phyloP scores from a whole-genome alignment of 2,113 vertebrate genomes.

The Ploceus nigricollis region DNA sequence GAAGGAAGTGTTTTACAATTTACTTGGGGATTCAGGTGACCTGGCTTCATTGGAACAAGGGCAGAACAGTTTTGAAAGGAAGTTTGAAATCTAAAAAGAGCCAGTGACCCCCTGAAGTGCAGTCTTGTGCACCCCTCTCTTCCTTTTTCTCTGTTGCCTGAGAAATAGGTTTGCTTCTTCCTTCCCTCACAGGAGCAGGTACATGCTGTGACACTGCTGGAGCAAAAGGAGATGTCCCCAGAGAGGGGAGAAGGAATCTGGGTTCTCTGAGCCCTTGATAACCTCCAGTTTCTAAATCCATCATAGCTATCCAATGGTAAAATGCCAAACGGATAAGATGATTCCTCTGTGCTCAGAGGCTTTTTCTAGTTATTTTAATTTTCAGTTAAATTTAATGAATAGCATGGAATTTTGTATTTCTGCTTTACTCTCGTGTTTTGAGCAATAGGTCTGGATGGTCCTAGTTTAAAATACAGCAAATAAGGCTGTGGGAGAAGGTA shows the following conservation, averaged over 20 bases:
- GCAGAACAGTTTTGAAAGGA: not conserved
- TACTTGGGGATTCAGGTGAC: not conserved
- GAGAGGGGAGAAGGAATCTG: not conserved
- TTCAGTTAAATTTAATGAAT: not conserved
- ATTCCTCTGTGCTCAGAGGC: not conserved
- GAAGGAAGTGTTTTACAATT: not conserved
- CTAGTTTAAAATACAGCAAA: not conserved
- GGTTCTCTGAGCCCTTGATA: not conserved
- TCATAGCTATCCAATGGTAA: not conserved
- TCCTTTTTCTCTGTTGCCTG: not conserved
- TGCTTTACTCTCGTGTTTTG: not conserved
- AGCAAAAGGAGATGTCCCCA: not conserved
- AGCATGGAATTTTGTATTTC: not conserved
- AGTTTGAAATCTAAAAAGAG: not conserved
- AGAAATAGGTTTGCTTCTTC: not conserved
- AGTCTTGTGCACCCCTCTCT: not conserved
- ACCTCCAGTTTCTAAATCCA: not conserved
- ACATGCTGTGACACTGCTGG: not conserved
- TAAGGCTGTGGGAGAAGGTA: not conserved
- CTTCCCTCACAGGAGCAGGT: not conserved
- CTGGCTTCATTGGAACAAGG: conserved; percentile 1
- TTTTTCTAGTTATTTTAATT: not conserved
- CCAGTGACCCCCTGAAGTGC: not conserved
- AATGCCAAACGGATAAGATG: not conserved
- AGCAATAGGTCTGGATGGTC: not conserved